Base-by-base conservation (phyloP, 2,797 vertebrate species). In the Coccyzus lansbergi region DNA sequence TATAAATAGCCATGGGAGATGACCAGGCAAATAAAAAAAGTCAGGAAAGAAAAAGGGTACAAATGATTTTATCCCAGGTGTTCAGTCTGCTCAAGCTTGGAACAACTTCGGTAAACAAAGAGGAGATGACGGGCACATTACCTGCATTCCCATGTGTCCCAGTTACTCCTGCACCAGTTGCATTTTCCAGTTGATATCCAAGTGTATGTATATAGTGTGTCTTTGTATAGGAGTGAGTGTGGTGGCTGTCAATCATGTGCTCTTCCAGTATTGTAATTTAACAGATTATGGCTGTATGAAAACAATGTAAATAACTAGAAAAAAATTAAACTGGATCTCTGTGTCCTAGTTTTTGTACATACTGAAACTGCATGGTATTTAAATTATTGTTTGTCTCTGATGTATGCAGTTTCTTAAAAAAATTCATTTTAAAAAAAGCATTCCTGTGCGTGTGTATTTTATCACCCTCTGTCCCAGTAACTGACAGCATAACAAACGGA, bases 341-440 rank as follows among this genome's bases (percentile, higher is more conserved):
- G 84, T 90, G 96, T 97, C 97, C 96, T 96, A 96, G 94, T 53
- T 98, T 98, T 98, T 98, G 98, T 98, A 98, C 98, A 98, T 98
- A 98, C 96, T 98, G 98, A 98, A 98, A 98, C 98, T 98, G 98
- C 98, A 99, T 99, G 99, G 95, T 97, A 97, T 98, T 98, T 99
- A 98, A 99, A 98, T 98, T 98, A 98, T 98, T 98, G 98, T 98
- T 98, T 98, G 98, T 99, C 98, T 98, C 98, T 95, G 97, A 98
- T 98, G 98, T 99, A 98, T 98, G 98, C 98, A 98, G 98, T 99
- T 99, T 99, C 98, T 98, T 98, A 98, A 98, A 98, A 98, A 98
- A 98, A 97, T 81, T 96, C 83, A 97, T 98, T 97, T 97, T 97
- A 96, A 96, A 63, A 96, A 97, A 92, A 96, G 94, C 11, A 29